Conservation (phyloP, 2,888 invertebrate genomes). For the Andrena hattorfiana region DNA sequence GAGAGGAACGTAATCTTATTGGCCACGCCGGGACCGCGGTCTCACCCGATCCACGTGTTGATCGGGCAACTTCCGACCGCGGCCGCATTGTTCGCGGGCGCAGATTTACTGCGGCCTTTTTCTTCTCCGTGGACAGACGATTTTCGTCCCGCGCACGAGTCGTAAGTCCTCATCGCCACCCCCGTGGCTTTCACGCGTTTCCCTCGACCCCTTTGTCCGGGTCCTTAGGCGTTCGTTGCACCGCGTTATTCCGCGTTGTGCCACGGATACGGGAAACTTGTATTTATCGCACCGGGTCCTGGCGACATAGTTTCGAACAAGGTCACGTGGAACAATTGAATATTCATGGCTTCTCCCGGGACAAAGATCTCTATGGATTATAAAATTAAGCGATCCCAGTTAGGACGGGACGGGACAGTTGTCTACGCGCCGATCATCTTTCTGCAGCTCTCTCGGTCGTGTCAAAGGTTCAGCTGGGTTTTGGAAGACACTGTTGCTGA, state of each 20-base stretch:
- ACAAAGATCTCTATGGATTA: constrained; percentile 14
- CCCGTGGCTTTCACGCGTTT: constrained; percentile 12
- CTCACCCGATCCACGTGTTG: constrained; percentile 71
- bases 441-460: background rate
- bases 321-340: constrained; percentile 51
- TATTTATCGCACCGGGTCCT: constrained; percentile 43
- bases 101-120: constrained; percentile 77
- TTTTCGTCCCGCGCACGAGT: constrained; percentile 63
- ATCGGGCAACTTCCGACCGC: constrained; percentile 73
- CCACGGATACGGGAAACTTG: constrained; percentile 47
- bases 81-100: constrained; percentile 72
- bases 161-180: constrained; percentile 52
- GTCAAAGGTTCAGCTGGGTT: constrained; percentile 26
- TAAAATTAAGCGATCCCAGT: constrained; percentile 22
- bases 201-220: constrained; percentile 30
- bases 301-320: constrained; percentile 41
- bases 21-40: constrained; percentile 77
- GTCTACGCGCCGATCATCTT: background rate
- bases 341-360: constrained; percentile 44
- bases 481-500: constrained; percentile 34
- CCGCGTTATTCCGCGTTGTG: constrained; percentile 34
- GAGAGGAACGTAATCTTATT: constrained; percentile 78
- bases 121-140: constrained; percentile 77
- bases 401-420: constrained; percentile 2
- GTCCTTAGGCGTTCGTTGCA: constrained; percentile 35